Evolutionary conservation across 2,113 vertebrate genomes (phyloP).

Genomic region (Climacteris rufus): DNA sequence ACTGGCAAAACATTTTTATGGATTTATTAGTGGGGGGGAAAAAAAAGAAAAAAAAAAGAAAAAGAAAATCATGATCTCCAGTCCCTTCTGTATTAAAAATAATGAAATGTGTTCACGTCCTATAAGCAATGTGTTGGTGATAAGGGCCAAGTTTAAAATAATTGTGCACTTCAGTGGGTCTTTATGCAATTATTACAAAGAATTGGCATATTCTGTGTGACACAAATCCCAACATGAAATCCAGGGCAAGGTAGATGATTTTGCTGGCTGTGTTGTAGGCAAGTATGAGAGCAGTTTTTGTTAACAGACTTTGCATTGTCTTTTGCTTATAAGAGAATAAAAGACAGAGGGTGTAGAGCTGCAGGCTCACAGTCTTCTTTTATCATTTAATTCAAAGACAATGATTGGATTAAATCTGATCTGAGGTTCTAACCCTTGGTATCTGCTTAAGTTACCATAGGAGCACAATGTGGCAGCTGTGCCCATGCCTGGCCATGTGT

Average conservation of each 20-base stretch:
- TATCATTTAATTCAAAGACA: not conserved
- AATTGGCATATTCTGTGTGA: accelerated
- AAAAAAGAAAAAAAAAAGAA: no score
- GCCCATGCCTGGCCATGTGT: not conserved
- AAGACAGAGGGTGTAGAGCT: not conserved
- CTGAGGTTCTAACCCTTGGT: not conserved
- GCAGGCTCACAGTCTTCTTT: not conserved
- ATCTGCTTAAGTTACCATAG: not conserved
- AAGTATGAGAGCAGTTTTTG: not conserved
- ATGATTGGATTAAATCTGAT: not conserved
- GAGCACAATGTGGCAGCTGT: not conserved
- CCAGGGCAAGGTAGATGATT: not conserved
- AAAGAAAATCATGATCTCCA: not conserved
- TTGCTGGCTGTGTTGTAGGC: not conserved
- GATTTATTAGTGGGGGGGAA: not conserved
- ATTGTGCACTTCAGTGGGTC: not conserved
- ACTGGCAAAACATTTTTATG: not conserved
- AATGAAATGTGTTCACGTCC: not conserved
- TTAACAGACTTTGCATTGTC: not conserved
- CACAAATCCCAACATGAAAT: not conserved
- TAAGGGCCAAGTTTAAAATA: not conserved
- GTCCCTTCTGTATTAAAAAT: not conserved
- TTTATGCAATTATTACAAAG: not conserved
- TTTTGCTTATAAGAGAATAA: not conserved
- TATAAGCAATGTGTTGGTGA: not conserved